Conservation (phyloP, 2,888 invertebrate species). For the Pterobdella sp. region DNA sequence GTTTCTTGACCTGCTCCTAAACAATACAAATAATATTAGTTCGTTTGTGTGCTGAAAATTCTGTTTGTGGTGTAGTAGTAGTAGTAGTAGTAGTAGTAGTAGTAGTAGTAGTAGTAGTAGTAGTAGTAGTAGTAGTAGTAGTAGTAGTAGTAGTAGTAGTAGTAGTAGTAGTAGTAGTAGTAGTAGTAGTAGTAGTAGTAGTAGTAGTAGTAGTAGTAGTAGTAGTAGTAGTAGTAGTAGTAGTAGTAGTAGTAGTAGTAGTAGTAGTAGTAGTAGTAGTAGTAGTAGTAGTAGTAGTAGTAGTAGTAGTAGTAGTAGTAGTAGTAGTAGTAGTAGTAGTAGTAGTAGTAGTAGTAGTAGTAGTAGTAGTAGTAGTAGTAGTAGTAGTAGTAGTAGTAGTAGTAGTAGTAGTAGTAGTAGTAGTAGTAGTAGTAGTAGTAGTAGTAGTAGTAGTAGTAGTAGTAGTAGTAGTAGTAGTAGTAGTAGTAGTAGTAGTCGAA, state of each 20-base stretch:
- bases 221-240: constrained; percentile 29
- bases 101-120: neutral
- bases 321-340: neutral
- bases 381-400: neutral
- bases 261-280: constrained; percentile 29
- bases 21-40: too few relatives aligned
- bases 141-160: constrained; percentile 9
- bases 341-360: neutral
- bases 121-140: constrained; percentile 5
- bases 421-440: constrained; percentile 1
- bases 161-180: constrained; percentile 17
- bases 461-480: constrained; percentile 7
- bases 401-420: neutral
- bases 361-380: neutral
- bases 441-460: constrained; percentile 5
- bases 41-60: too few relatives aligned
- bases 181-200: constrained; percentile 14
- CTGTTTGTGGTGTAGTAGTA: constrained; percentile 23
- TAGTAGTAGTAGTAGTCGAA: neutral
- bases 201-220: constrained; percentile 19
- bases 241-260: constrained; percentile 30
- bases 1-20: too few relatives aligned
- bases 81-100: constrained; percentile 16
- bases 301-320: neutral
- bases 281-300: constrained; percentile 17